phyloP scores from a whole-genome alignment of 2,113 vertebrate species.

The Saccopteryx leptura region DNA sequence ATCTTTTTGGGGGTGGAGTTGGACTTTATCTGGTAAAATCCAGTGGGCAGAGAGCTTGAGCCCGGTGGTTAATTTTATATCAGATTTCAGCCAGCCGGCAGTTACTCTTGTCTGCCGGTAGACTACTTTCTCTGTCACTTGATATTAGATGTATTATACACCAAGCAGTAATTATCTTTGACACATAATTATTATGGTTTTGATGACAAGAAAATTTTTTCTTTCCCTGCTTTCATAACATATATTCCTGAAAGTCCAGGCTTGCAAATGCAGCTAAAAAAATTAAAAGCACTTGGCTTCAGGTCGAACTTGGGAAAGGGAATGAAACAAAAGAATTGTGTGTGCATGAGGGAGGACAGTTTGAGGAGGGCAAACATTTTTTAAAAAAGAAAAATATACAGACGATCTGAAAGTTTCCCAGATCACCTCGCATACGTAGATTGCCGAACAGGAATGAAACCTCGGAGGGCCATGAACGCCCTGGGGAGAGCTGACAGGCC shows the following conservation, averaged over 20 bases:
- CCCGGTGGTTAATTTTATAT: conserved; percentile 88
- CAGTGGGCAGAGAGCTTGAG: conserved; percentile 82
- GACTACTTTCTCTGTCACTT: conserved; percentile 90
- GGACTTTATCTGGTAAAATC: conserved; percentile 81
- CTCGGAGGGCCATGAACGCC: conserved; percentile 80
- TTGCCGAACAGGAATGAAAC: conserved; percentile 82
- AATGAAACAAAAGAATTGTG: conserved; percentile 82
- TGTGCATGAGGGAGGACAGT: background rate
- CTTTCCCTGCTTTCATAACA: conserved; percentile 91
- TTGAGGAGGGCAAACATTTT: background rate
- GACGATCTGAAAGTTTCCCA: conserved; percentile 86
- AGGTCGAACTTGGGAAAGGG: conserved; percentile 85
- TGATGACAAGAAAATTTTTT: conserved; percentile 93
- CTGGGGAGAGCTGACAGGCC: conserved; percentile 78
- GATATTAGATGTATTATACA: conserved; percentile 91
- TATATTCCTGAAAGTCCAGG: conserved; percentile 90
- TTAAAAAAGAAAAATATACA: background rate
- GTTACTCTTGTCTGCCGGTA: conserved; percentile 88
- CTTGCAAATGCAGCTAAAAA: conserved; percentile 88
- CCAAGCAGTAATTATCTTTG: conserved; percentile 93
- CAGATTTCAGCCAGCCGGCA: conserved; percentile 88
- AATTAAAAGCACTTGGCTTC: conserved; percentile 89
- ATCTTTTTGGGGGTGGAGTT: conserved; percentile 43
- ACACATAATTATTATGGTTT: conserved; percentile 95
- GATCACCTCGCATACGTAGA: conserved; percentile 89